Base-by-base conservation (phyloP, 2,888 invertebrate species). In the Asteroscopus sphinx region DNA sequence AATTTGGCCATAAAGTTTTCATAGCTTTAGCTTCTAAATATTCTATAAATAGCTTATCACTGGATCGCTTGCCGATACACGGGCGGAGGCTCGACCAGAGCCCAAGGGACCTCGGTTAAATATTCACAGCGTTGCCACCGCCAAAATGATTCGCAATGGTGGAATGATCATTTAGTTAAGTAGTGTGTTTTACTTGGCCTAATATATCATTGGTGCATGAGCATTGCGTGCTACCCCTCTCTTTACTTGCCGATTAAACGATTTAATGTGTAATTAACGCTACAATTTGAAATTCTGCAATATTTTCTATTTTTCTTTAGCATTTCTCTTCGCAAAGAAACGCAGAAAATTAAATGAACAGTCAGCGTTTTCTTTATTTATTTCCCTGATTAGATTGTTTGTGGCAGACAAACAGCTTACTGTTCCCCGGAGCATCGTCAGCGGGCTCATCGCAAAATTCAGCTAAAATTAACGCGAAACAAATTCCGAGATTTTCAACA, bases 61-160 rank as follows among this genome's bases (percentile, higher is more conserved):
- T 56, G 60, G 49, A 44, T 1, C 3, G 6, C n/a, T 0, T 5
- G 6, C 45, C 16, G 4, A 26, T 8, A 15, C 5, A 28, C 9
- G 17, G 25, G 37, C 40, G 7, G 12, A 11, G 44, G 30, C 32
- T 45, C 42, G 47, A 41, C 28, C 39, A 25, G 47, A 16, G 12
- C 52, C 36, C 52, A 30, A 33, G 64, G 57, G 63, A 69, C 63
- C 65, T 61, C 47, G 42, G 32, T 64, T 59, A 74, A 73, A 72
- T 60, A 69, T 75, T 64, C 55, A 73, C 58, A 51, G 39, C 52
- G 55, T 53, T 60, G 49, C 57, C 44, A 49, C 54, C 40, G 41
- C 41, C 39, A 57, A 66, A 57, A 65, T 55, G 30, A 49, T 45
- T 41, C 49, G 11, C 39, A 54, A 56, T 21, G 47, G 17, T 30